These are phyloP conservation scores for Eristalis arbustorum DNA, from an alignment of 2,888 invertebrate genomes.

Conservation along the genomic window DNA sequence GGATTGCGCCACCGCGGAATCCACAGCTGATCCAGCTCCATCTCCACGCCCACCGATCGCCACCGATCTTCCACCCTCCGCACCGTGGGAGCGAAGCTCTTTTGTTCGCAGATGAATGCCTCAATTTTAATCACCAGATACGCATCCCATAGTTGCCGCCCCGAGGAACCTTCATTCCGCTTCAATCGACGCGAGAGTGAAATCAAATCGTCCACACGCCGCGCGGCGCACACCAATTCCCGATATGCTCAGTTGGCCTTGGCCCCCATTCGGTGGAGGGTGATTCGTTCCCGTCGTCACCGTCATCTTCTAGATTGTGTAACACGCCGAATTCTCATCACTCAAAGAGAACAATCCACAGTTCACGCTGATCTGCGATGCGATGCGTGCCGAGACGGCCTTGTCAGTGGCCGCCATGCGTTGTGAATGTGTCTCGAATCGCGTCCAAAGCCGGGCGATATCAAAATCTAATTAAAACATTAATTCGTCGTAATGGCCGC, in stretches of 20 bases:
- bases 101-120: slow-evolving; percentile 29
- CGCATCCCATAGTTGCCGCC: slow-evolving; percentile 39
- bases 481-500: slow-evolving; percentile 25
- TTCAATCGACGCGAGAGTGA: slow-evolving; percentile 33
- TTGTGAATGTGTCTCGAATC: slow-evolving; percentile 7
- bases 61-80: slow-evolving; percentile 10
- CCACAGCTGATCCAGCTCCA: not conserved
- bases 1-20: not conserved
- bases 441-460: slow-evolving; percentile 40
- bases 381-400: slow-evolving; percentile 20
- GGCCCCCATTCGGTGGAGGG: slow-evolving; percentile 30
- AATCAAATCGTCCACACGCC: slow-evolving; percentile 4
- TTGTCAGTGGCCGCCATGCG: not conserved
- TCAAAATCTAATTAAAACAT: slow-evolving; percentile 65
- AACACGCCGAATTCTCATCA: slow-evolving; percentile 43
- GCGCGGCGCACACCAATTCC: not conserved
- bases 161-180: slow-evolving; percentile 33
- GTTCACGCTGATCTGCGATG: slow-evolving; percentile 4
- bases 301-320: slow-evolving; percentile 55
- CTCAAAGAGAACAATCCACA: slow-evolving; percentile 26
- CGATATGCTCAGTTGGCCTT: slow-evolving; percentile 33
- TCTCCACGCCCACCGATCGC: slow-evolving; percentile 27
- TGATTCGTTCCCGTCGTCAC: slow-evolving; percentile 50
- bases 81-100: slow-evolving; percentile 23
- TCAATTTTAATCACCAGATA: slow-evolving; percentile 39